These are phyloP conservation scores for Drosophila nebulosa DNA, from an alignment of 1,140 invertebrate species.

Conservation along the genomic window DNA sequence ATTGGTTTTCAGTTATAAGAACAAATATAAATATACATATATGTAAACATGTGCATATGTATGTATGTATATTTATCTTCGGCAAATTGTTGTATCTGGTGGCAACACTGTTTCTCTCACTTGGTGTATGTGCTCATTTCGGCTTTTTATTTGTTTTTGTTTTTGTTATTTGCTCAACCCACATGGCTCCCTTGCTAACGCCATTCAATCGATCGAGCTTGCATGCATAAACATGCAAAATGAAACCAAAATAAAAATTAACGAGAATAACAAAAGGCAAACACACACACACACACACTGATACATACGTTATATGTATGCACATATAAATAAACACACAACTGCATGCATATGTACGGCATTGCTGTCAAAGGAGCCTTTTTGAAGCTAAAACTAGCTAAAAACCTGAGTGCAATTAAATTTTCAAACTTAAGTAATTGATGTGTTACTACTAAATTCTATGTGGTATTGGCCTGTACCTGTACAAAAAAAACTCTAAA, in stretches of 20 bases:
- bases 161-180: slow-evolving; percentile 25
- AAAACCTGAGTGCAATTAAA: neutral
- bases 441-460: too few species aligned
- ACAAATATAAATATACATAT: neutral
- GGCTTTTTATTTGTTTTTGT: slow-evolving; percentile 15
- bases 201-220: slow-evolving; percentile 68
- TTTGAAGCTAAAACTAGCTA: neutral
- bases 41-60: neutral
- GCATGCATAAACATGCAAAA: slow-evolving; percentile 75
- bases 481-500: too few species aligned
- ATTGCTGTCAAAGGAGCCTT: slow-evolving; percentile 2
- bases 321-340: slow-evolving; percentile 43
- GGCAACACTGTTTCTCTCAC: slow-evolving; percentile 10
- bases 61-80: neutral
- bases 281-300: slow-evolving; percentile 48
- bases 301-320: neutral
- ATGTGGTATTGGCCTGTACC: too few species aligned
- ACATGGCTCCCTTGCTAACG: slow-evolving; percentile 44
- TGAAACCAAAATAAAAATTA: slow-evolving; percentile 77
- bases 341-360: slow-evolving; percentile 12
- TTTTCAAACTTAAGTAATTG: too few species aligned
- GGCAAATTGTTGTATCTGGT: neutral
- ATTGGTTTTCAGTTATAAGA: neutral
- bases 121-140: slow-evolving; percentile 8
- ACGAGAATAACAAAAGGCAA: slow-evolving; percentile 73